Conservation (phyloP, 1,140 invertebrate species). For the Neodiprion virginianus region DNA sequence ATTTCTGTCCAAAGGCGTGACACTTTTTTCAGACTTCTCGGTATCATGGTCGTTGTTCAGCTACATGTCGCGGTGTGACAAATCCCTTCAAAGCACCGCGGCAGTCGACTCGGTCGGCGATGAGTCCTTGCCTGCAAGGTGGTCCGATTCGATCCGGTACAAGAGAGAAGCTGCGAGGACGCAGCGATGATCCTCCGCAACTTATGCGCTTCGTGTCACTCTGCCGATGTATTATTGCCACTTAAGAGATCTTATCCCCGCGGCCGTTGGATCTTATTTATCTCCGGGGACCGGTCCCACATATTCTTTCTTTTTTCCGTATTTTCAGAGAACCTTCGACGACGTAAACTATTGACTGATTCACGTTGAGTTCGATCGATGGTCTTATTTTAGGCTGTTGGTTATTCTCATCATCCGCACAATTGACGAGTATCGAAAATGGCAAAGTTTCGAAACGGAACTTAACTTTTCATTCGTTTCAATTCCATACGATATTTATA, state of each 20-base stretch:
- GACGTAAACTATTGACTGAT: neutral
- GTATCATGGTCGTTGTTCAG: conserved; percentile 24
- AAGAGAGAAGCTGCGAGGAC: neutral
- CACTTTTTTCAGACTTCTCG: conserved; percentile 19
- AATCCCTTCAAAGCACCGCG: conserved; percentile 45
- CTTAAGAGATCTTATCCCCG: conserved; percentile 1
- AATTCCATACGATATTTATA: no score
- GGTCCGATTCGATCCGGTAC: conserved; percentile 32
- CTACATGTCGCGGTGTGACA: conserved; percentile 39
- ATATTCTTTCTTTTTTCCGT: neutral
- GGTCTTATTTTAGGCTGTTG: no score
- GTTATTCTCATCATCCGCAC: no score
- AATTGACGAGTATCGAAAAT: no score
- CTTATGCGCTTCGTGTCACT: conserved; percentile 1
- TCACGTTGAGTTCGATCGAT: neutral
- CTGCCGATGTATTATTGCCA: conserved; percentile 5
- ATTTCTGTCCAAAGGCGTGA: conserved; percentile 25
- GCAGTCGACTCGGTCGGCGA: conserved; percentile 14
- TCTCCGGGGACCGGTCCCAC: neutral
- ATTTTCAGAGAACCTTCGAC: neutral
- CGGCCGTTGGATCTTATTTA: neutral
- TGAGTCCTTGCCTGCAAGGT: conserved; percentile 20
- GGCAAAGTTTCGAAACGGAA: no score
- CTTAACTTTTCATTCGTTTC: no score
- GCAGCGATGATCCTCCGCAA: neutral